Percentiles rank a stretch among this genome's conserved stretches.
These are phyloP conservation scores for Porites rus DNA, from an alignment of 92 coral and sea anemone genomes.

Conservation along the genomic window DNA sequence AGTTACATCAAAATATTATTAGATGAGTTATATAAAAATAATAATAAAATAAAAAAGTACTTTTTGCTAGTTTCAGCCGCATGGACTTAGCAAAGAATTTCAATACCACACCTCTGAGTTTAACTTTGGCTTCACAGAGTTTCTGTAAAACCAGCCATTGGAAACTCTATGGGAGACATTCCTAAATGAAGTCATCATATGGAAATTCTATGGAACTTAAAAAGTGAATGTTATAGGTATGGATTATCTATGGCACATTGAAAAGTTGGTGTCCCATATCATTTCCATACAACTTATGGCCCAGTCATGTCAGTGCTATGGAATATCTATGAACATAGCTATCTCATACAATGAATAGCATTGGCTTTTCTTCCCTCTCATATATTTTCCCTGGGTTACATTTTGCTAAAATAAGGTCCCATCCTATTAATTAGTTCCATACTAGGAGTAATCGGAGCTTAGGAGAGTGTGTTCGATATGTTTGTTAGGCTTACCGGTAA, in stretches of 20 bases:
- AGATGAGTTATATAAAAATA: no score
- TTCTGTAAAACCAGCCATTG: not conserved
- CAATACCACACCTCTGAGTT: not conserved
- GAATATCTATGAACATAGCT: slow-evolving; percentile 42
- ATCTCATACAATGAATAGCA: slow-evolving; percentile 23
- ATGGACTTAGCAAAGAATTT: not conserved
- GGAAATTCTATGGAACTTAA: not conserved
- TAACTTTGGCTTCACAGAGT: not conserved
- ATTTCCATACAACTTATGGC: slow-evolving; percentile 25
- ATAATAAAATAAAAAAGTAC: no score
- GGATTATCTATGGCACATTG: not conserved
- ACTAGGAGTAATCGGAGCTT: not conserved
- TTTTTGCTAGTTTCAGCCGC: not conserved
- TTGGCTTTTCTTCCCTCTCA: slow-evolving; percentile 26
- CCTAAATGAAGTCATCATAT: not conserved
- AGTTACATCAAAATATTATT: no score
- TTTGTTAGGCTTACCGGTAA: no score
- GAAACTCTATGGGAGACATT: slow-evolving; percentile 16
- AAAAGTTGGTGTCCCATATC: slow-evolving; percentile 10
- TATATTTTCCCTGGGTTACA: slow-evolving; percentile 32
- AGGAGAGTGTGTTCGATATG: no score
- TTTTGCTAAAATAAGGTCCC: slow-evolving; percentile 41
- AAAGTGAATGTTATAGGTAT: not conserved
- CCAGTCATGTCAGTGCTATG: slow-evolving; percentile 33
- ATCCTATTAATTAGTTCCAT: slow-evolving; percentile 28